Evolutionary conservation across 2,113 vertebrate genomes (phyloP).

Genomic region (Larimichthys crocea): DNA sequence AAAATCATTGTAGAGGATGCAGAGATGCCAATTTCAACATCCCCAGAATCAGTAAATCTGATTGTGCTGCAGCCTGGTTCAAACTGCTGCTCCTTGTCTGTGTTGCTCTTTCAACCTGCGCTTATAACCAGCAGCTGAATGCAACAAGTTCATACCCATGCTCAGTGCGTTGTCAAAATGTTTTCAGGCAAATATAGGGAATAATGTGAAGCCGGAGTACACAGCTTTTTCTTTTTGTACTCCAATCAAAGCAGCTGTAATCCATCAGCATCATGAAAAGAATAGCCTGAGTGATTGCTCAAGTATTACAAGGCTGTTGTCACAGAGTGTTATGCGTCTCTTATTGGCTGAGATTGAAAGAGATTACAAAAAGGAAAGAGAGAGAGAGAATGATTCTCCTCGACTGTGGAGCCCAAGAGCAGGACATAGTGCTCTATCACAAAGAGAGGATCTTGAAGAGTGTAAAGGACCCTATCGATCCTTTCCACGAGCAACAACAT

Average conservation of each 20-base stretch:
- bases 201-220: neutral
- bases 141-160: constrained; percentile 22
- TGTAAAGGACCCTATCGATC: constrained; percentile 60
- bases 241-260: neutral
- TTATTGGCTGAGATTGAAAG: constrained; percentile 15
- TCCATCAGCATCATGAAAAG: neutral
- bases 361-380: neutral
- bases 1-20: constrained; percentile 26
- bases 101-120: constrained; percentile 1
- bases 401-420: constrained; percentile 10
- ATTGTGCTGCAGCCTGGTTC: constrained; percentile 30
- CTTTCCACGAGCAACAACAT: constrained; percentile 44
- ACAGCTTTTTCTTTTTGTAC: neutral
- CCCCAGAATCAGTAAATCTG: constrained; percentile 14
- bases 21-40: constrained; percentile 17
- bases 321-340: constrained; percentile 8
- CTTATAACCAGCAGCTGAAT: neutral
- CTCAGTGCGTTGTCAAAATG: neutral
- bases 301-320: constrained; percentile 15
- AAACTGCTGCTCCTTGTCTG: neutral
- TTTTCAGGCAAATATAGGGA: neutral
- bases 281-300: neutral
- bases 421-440: constrained; percentile 53
- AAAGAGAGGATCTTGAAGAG: constrained; percentile 54
- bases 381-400: constrained; percentile 17